Evolutionary conservation across 2,888 invertebrate species (phyloP).

Genomic region (Hyalella azteca): DNA sequence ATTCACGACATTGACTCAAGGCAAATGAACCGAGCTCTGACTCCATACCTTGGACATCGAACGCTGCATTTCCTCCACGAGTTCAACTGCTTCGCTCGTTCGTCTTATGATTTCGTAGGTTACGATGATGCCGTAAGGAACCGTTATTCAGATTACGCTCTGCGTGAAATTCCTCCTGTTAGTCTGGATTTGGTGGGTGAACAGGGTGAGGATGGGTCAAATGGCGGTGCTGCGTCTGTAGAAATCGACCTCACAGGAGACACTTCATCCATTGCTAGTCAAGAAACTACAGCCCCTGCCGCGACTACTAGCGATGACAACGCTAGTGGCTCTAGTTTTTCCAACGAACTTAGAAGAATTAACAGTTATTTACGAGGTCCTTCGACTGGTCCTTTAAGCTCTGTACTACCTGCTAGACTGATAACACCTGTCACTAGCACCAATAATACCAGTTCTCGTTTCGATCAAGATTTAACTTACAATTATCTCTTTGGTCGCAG

Average conservation of each 20-base stretch:
- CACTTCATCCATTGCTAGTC: background rate
- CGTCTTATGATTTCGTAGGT: constrained; percentile 84
- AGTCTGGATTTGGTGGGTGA: background rate
- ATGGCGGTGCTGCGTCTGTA: background rate
- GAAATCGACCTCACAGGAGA: constrained; percentile 11
- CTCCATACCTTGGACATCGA: constrained; percentile 73
- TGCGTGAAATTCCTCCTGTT: background rate
- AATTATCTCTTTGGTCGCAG: background rate
- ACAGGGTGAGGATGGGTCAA: background rate
- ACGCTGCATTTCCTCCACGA: constrained; percentile 91
- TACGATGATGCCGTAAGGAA: constrained; percentile 62
- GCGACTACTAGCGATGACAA: background rate
- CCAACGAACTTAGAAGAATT: background rate
- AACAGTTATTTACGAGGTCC: background rate
- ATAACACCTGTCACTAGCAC: background rate
- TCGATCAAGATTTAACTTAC: background rate
- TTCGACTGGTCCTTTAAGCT: background rate
- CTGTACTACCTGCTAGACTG: background rate
- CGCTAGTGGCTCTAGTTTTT: background rate
- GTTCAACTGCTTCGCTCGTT: constrained; percentile 82
- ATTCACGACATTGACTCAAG: constrained; percentile 72
- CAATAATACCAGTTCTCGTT: background rate
- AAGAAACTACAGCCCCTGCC: background rate
- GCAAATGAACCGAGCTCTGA: constrained; percentile 75
- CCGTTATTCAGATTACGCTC: background rate